Percentiles rank a stretch among this genome's conserved stretches.
These are phyloP conservation scores for Petrocephalus microphthalmus DNA, from an alignment of 2,113 vertebrate species.

Conservation along the genomic window DNA sequence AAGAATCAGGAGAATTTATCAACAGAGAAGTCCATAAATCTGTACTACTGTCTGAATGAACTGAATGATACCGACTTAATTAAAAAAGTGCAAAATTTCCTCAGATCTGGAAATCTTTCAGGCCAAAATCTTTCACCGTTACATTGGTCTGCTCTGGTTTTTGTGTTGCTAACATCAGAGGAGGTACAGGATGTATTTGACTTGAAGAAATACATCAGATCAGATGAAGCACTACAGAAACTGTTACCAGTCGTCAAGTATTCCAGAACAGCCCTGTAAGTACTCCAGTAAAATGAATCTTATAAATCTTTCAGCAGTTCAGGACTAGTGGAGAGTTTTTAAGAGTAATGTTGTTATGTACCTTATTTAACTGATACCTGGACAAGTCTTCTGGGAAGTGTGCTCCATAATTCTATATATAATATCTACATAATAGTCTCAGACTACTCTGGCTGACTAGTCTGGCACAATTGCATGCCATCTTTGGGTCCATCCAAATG, in stretches of 20 bases:
- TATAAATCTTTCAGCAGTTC: neutral
- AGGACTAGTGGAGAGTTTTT: neutral
- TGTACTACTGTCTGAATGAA: conserved; percentile 2
- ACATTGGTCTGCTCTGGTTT: conserved; percentile 3
- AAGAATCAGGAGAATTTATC: neutral
- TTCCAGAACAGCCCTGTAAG: neutral
- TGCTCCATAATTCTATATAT: too few relatives aligned
- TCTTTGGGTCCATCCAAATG: too few relatives aligned
- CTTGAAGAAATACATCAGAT: conserved; percentile 2
- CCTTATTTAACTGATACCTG: too few relatives aligned
- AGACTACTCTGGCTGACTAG: too few relatives aligned
- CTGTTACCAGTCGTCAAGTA: neutral
- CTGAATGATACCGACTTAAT: neutral
- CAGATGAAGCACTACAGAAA: neutral
- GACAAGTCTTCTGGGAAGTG: too few relatives aligned
- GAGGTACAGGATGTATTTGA: neutral
- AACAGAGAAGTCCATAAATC: conserved; percentile 2
- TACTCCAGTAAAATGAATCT: neutral
- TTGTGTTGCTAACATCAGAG: neutral
- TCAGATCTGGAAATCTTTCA: neutral
- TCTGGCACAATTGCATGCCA: too few relatives aligned
- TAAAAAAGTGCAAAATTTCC: neutral
- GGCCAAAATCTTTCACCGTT: neutral
- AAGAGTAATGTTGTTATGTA: neutral
- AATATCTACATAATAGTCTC: too few relatives aligned